Base-by-base conservation (phyloP, 92 coral and sea anemone species). In the Epizoanthus fatuus region DNA sequence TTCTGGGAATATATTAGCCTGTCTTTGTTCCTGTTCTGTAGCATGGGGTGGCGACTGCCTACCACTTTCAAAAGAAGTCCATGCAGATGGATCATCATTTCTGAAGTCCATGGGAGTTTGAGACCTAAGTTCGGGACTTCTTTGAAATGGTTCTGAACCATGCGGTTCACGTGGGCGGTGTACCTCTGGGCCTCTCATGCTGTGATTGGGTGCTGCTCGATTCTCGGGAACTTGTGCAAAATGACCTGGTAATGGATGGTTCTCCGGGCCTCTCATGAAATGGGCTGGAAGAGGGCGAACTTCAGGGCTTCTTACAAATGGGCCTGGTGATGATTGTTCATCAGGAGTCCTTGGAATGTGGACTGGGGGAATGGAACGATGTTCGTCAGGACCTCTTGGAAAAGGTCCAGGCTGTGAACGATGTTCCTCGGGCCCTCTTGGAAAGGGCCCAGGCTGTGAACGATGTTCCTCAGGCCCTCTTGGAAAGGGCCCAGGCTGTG, bases 51-150 rank as follows among this genome's bases (percentile, higher is more conserved):
- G 89, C 19, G 78, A 54, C 55, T 87, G 81, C 75, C 88, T 93
- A 37, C 92, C 84, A 60, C 72, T 53, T 66, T 91, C 94, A 69
- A 91, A 91, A 7, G 94, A 91, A 74, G 92, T 91, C 95, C 95
- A 91, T 73, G 77, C 35, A 49, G 92, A 75, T 54, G 95, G 90
- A 53, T 89, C 93, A 45, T 89, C 93, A 55, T 89, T 93, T 5
- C 84, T 80, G 74, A 91, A 91, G 75, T 91, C 94, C 52, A 55
- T 66, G 58, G 81, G 79, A 22, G 81, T 86, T 17, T 79, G 72
- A 62, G 65, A 60, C 20, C 80, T 68, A 53, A 59, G 91, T 25
- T 77, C 82, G 17, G 82, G 82, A 77, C 82, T 62, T n/a, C 69
- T 44, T 4, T 42, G 81, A 57, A 75, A 75, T 11, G 53, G 39